Conservation (phyloP, 2,888 invertebrate genomes). For the Xylota sylvarum region DNA sequence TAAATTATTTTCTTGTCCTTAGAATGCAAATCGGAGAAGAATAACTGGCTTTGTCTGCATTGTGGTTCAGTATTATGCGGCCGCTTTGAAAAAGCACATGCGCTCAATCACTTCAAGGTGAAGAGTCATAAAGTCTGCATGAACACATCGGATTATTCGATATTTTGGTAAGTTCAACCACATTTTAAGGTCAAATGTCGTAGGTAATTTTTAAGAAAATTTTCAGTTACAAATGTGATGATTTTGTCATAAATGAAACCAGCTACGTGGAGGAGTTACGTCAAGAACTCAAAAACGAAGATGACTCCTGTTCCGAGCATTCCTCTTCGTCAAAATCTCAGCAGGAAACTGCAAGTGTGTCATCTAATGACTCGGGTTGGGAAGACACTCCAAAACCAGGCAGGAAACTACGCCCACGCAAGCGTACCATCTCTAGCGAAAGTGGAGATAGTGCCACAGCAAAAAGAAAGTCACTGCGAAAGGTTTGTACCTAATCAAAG, state of each 20-base stretch:
- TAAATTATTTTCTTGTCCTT: constrained; percentile 60
- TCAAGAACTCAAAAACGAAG: constrained; percentile 84
- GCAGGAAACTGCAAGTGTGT: constrained; percentile 80
- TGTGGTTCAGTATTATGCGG: constrained; percentile 92
- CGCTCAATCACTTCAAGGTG: constrained; percentile 89
- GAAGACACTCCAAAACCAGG: constrained; percentile 78
- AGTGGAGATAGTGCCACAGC: constrained; percentile 72
- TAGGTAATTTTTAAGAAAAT: constrained; percentile 57
- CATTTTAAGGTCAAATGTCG: not conserved
- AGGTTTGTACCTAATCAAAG: constrained; percentile 34
- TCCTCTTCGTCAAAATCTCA: constrained; percentile 79
- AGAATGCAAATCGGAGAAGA: constrained; percentile 88
- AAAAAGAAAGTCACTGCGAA: constrained; percentile 67
- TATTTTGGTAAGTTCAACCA: constrained; percentile 88
- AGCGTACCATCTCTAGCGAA: constrained; percentile 80
- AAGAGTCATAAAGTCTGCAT: constrained; percentile 90
- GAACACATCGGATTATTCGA: constrained; percentile 90
- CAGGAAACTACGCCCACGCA: constrained; percentile 79
- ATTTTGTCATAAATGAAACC: constrained; percentile 91
- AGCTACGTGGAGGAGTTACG: constrained; percentile 87
- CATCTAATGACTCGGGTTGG: constrained; percentile 80
- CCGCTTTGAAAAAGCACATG: constrained; percentile 91
- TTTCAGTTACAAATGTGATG: constrained; percentile 92
- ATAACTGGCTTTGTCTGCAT: constrained; percentile 91
- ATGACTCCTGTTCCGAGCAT: constrained; percentile 83